phyloP scores from a whole-genome alignment of 2,888 invertebrate genomes.

The Amiota communis region DNA sequence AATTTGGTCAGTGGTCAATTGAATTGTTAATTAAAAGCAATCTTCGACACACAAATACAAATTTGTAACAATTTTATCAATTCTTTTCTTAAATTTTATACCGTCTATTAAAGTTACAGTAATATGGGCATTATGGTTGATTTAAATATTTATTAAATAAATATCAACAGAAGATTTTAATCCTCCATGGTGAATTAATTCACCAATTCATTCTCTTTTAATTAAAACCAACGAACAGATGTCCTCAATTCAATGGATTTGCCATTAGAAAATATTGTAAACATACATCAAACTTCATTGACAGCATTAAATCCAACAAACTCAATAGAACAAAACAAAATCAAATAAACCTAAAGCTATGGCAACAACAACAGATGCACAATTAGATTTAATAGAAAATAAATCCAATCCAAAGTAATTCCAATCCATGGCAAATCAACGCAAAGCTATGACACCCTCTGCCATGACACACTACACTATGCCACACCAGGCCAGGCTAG shows the following conservation, averaged over 20 bases:
- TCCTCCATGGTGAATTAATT: no score
- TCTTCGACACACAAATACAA: background rate
- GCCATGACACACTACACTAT: no score
- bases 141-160: no score
- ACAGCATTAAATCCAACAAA: slow-evolving; percentile 15
- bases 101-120: no score
- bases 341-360: background rate
- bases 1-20: slow-evolving; percentile 8
- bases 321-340: background rate
- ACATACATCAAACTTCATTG: slow-evolving; percentile 11
- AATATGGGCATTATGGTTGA: no score
- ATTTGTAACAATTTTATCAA: no score
- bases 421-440: background rate
- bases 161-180: no score
- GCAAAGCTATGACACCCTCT: no score
- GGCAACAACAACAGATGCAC: slow-evolving; percentile 2
- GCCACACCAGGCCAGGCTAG: no score
- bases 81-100: no score
- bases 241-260: background rate
- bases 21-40: slow-evolving; percentile 1
- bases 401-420: slow-evolving; percentile 13
- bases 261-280: background rate
- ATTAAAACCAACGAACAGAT: background rate
- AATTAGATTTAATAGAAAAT: slow-evolving; percentile 24
- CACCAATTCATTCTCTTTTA: no score